These are phyloP conservation scores for Cichladusa arquata DNA, from an alignment of 2,113 vertebrate species.

Conservation along the genomic window DNA sequence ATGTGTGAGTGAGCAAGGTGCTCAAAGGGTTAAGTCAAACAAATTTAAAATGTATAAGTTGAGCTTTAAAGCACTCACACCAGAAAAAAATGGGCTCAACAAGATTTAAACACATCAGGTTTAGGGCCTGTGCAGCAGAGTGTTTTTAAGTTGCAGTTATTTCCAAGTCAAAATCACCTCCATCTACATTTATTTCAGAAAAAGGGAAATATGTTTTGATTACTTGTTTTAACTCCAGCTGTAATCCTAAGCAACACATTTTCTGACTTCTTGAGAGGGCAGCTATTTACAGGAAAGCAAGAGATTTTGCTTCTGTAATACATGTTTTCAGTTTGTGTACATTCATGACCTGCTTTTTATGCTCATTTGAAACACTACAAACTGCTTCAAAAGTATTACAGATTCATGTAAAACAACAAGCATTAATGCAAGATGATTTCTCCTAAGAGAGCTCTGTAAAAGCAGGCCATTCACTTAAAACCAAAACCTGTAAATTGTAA, in stretches of 20 bases:
- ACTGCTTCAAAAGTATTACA: not conserved
- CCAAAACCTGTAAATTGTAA: not conserved
- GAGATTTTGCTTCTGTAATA: not conserved
- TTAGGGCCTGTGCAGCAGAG: not conserved
- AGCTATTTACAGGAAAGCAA: not conserved
- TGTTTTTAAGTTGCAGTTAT: not conserved
- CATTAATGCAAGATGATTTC: not conserved
- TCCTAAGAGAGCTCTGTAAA: not conserved
- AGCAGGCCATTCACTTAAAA: not conserved
- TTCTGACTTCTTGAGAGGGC: not conserved
- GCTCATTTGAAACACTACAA: not conserved
- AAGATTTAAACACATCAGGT: not conserved
- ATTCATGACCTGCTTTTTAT: not conserved
- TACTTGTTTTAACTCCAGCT: conserved; percentile 3
- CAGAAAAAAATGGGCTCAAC: not conserved
- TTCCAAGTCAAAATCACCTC: not conserved
- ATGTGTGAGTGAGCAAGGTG: accelerated
- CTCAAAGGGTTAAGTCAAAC: not conserved
- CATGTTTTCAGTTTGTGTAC: not conserved
- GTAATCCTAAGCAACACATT: not conserved
- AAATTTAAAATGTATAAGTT: not conserved
- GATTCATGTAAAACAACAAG: not conserved
- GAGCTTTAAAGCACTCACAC: not conserved
- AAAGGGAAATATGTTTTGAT: not conserved
- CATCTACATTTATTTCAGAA: not conserved